Conservation (phyloP, 2,888 invertebrate species). For the Leptothorax acervorum region DNA sequence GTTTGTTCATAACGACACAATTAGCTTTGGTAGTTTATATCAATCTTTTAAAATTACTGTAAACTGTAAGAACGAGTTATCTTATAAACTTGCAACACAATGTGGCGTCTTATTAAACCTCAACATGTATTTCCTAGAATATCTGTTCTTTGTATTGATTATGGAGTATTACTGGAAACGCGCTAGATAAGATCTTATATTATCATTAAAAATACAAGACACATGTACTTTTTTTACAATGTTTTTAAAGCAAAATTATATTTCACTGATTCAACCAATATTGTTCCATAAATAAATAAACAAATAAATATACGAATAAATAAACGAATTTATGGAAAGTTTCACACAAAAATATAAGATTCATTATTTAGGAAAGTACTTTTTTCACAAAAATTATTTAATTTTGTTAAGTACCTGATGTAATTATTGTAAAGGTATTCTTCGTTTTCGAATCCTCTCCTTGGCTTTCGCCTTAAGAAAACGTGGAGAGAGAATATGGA, state of each 20-base stretch:
- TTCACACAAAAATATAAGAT: background rate
- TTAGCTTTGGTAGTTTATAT: background rate
- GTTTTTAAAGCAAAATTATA: background rate
- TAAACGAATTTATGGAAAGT: background rate
- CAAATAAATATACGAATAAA: too few species aligned
- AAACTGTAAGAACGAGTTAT: background rate
- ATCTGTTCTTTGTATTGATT: slow-evolving; percentile 31
- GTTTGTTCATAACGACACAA: background rate
- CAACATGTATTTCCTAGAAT: slow-evolving; percentile 10
- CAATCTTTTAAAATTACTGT: background rate
- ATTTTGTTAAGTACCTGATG: background rate
- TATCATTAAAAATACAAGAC: slow-evolving; percentile 27
- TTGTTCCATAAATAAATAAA: background rate
- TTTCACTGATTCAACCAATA: background rate
- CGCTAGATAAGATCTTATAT: slow-evolving; percentile 33
- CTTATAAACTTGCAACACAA: background rate
- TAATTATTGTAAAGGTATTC: background rate
- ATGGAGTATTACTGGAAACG: slow-evolving; percentile 13
- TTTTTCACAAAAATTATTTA: background rate
- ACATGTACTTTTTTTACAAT: background rate
- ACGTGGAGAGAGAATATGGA: slow-evolving; percentile 19
- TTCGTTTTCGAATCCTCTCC: background rate
- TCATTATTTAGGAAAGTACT: background rate
- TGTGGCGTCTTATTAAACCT: background rate
- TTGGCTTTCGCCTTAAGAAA: slow-evolving; percentile 18